Evolutionary conservation across 2,888 invertebrate species (phyloP).

Genomic region (Ligdia adustata): DNA sequence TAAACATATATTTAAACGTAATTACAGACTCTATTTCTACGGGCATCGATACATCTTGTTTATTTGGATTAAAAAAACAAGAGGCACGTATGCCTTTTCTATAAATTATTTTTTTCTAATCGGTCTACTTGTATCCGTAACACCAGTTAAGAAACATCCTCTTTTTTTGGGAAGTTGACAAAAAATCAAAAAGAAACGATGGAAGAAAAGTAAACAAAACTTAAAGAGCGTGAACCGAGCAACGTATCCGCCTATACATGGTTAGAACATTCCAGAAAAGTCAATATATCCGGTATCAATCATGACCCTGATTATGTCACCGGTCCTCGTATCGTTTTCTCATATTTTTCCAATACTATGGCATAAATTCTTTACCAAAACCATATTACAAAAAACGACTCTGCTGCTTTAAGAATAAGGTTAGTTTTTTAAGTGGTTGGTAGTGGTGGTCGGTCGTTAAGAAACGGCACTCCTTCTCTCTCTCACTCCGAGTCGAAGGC

Average conservation of each 20-base stretch:
- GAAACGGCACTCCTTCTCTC: constrained; percentile 31
- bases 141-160: no score
- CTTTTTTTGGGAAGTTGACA: no score
- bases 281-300: constrained; percentile 11
- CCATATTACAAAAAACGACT: constrained; percentile 3
- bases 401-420: constrained; percentile 17
- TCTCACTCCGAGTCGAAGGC: constrained; percentile 40
- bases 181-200: background rate
- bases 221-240: no score
- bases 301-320: constrained; percentile 26
- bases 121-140: no score
- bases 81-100: no score
- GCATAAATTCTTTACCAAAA: constrained; percentile 8
- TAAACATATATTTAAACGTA: no score
- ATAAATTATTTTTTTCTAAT: no score
- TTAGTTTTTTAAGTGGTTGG: constrained; percentile 21
- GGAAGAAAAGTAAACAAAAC: no score
- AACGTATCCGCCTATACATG: no score
- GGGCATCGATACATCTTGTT: no score
- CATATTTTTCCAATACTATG: constrained; percentile 24
- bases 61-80: no score
- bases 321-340: constrained; percentile 23
- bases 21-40: no score
- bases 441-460: constrained; percentile 28
- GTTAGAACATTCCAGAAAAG: constrained; percentile 11